Evolutionary conservation across 2,797 vertebrate genomes (phyloP).

Genomic region (Poecilia wingei): DNA sequence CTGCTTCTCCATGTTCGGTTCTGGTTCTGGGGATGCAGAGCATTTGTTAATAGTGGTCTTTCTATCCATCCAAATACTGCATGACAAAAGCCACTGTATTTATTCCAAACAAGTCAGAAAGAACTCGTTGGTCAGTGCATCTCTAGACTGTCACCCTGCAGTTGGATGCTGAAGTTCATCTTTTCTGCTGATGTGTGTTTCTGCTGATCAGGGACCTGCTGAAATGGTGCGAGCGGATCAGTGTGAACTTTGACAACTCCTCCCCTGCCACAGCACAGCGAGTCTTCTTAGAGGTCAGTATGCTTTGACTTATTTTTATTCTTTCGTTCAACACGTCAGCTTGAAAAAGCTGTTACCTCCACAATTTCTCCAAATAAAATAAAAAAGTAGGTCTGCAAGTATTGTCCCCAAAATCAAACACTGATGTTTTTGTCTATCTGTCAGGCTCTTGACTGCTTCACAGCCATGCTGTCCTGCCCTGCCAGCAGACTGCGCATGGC

Average conservation of each 20-base stretch:
- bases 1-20: no score
- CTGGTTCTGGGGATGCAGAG: no score
- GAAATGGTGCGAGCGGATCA: slow-evolving; percentile 96
- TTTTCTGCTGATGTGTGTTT: background rate
- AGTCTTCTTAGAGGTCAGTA: slow-evolving; percentile 93
- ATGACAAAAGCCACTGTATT: background rate
- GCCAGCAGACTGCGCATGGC: slow-evolving; percentile 87
- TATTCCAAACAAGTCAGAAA: background rate
- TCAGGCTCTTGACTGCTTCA: slow-evolving; percentile 97
- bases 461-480: slow-evolving; percentile 89
- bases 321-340: background rate
- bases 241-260: slow-evolving; percentile 83
- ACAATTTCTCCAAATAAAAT: background rate
- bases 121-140: background rate
- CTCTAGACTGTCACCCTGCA: background rate
- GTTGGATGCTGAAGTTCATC: background rate
- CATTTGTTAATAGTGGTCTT: background rate
- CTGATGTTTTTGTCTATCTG: background rate
- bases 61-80: background rate
- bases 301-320: background rate
- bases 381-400: background rate
- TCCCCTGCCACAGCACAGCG: slow-evolving; percentile 85
- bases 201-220: slow-evolving; percentile 86
- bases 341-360: background rate
- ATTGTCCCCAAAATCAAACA: background rate